Evolutionary conservation across 2,113 vertebrate species (phyloP).

Genomic region (Thunnus maccoyii): DNA sequence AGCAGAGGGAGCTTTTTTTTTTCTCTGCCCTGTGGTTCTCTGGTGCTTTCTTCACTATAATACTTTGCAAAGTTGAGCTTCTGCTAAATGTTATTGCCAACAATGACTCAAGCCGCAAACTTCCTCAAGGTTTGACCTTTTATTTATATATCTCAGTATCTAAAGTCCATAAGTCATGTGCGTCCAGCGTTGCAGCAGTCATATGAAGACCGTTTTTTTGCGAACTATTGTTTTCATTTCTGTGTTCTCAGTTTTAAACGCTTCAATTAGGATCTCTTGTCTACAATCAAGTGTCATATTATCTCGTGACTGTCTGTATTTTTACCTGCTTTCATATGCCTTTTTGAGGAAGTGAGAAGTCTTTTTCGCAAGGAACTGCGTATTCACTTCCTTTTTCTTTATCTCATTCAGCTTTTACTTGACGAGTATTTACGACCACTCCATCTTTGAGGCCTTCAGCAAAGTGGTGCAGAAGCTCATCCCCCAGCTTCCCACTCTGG

Average conservation of each 20-base stretch:
- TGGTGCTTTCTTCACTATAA: slow-evolving; percentile 24
- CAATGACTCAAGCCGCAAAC: slow-evolving; percentile 15
- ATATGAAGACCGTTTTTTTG: background rate
- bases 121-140: slow-evolving; percentile 21
- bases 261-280: background rate
- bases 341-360: slow-evolving; percentile 65
- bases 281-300: slow-evolving; percentile 1
- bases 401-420: slow-evolving; percentile 93
- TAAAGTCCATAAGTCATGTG: slow-evolving; percentile 2
- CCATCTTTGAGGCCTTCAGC: slow-evolving; percentile 99
- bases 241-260: slow-evolving; percentile 8
- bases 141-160: slow-evolving; percentile 21
- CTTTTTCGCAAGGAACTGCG: slow-evolving; percentile 10
- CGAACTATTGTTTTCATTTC: background rate
- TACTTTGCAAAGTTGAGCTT: slow-evolving; percentile 35
- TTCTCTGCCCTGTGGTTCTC: slow-evolving; percentile 18
- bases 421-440: slow-evolving; percentile 99
- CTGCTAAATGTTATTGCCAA: slow-evolving; percentile 34
- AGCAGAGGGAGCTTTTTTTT: slow-evolving; percentile 17
- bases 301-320: slow-evolving; percentile 38
- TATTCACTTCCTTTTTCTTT: slow-evolving; percentile 43
- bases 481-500: slow-evolving; percentile 97
- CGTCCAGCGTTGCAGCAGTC: background rate
- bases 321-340: slow-evolving; percentile 57
- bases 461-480: slow-evolving; percentile 99